Conservation (phyloP, 2,888 invertebrate species). For the Synanthedon andrenaeformis region DNA sequence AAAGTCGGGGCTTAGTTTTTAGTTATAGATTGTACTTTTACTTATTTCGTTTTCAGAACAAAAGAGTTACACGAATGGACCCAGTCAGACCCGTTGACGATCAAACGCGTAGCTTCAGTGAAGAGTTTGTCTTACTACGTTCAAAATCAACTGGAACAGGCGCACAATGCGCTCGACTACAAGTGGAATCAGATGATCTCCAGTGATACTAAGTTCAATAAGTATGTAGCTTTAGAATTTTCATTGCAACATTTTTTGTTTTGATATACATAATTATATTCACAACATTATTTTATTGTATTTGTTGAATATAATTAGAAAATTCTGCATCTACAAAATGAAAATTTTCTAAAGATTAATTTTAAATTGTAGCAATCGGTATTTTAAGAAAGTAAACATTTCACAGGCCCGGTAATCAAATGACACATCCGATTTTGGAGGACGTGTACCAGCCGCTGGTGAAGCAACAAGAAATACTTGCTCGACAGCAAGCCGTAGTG, state of each 20-base stretch:
- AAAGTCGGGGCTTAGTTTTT: no score
- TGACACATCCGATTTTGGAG: constrained; percentile 79
- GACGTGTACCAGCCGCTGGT: constrained; percentile 84
- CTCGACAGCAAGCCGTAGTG: constrained; percentile 67
- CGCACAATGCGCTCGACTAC: constrained; percentile 78
- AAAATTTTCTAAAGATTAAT: no score
- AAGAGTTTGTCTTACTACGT: constrained; percentile 78
- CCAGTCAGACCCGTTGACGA: constrained; percentile 75
- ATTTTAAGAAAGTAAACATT: background rate
- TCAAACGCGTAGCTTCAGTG: constrained; percentile 76
- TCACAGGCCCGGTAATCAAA: constrained; percentile 44
- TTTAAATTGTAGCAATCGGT: no score
- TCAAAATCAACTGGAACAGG: constrained; percentile 79
- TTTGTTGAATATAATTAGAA: no score
- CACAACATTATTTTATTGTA: no score
- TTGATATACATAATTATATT: no score
- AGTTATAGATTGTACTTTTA: no score
- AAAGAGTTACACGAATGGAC: constrained; percentile 51
- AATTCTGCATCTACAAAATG: no score
- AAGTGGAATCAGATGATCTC: constrained; percentile 76
- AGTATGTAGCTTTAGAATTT: constrained; percentile 29
- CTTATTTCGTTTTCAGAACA: constrained; percentile 22
- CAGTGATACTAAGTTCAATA: constrained; percentile 44
- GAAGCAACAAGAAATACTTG: constrained; percentile 77
- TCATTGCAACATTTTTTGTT: constrained; percentile 2